Evolutionary conservation across 1,140 invertebrate genomes (phyloP), one percentile per base, ranked within the genome.

Genomic region (Philaenus spumarius): DNA sequence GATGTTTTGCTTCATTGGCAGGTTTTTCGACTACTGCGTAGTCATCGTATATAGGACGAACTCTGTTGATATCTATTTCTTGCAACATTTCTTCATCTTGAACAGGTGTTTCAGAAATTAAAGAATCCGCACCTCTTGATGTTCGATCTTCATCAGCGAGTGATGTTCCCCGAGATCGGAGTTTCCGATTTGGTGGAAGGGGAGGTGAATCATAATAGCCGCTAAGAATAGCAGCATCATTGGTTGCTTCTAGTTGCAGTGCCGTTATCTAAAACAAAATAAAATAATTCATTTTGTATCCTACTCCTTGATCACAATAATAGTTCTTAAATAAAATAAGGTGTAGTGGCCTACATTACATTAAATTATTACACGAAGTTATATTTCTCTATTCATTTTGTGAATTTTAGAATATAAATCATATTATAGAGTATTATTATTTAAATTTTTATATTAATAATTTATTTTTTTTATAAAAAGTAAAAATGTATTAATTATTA

Each of bases 21-120:
- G 62, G 64, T 69, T 85, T 85, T 20, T 86, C 84, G 2, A 86
- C 82, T 4, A 81, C 75, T 6, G 84, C 82, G 61, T 87, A 87
- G 9, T 83, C 83, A 15, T 30, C 26, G 26, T 30, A 30, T 30
- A 30, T 30, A 30, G 26, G 26, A 3, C 26, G 26, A 4, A 30
- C 26, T 30, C 26, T 30, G 26, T 30, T 30, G 26, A 30, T 30
- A 30, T 30, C 26, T 30, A 30, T 24, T 37, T 55, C 35, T 43
- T 17, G 53, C 11, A 15, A 19, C 4, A 19, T 22, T 43, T 40
- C 53, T 2, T 15, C 14, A 24, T 58, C 56, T 23, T 58, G 46
- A 26, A 17, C 34, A 19, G 34, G 43, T 6, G 61, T 24, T 34
- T 60, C 53, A 17, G 62, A 60, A n/a, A 60, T 51, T 4, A 81